Percentiles rank a stretch among this genome's conserved stretches.
phyloP scores from a whole-genome alignment of 1,140 invertebrate genomes.

The Pseudomyrmex sp. region DNA sequence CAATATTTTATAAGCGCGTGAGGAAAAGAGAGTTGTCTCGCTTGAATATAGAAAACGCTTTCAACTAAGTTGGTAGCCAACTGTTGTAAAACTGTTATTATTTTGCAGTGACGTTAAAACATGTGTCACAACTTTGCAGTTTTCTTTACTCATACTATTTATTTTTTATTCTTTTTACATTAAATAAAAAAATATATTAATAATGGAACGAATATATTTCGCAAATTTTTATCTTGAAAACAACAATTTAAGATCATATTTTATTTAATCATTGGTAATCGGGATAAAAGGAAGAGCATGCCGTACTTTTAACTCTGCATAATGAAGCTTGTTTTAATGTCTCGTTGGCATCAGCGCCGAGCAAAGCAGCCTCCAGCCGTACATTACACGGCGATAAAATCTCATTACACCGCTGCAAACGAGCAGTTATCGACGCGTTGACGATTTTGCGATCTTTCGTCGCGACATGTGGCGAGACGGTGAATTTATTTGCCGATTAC shows the following conservation, averaged over 20 bases:
- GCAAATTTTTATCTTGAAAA: not conserved
- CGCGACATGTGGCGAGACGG: not conserved
- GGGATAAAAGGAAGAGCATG: constrained; percentile 52
- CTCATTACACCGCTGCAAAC: constrained; percentile 34
- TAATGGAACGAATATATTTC: too few species aligned
- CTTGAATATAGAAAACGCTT: constrained; percentile 35
- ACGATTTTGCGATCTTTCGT: constrained; percentile 47
- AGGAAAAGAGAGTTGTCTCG: constrained; percentile 34
- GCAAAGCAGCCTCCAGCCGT: constrained; percentile 25
- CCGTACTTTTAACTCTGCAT: constrained; percentile 41
- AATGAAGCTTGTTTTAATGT: constrained; percentile 47
- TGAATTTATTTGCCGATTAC: constrained; percentile 6
- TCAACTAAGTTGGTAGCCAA: not conserved
- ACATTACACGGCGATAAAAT: constrained; percentile 66
- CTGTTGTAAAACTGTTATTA: constrained; percentile 24
- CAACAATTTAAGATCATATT: constrained; percentile 37
- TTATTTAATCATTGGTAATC: constrained; percentile 37
- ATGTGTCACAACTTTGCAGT: not conserved
- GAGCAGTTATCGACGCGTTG: constrained; percentile 44
- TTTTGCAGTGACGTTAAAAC: constrained; percentile 19
- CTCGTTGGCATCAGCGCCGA: constrained; percentile 46
- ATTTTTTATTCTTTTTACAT: not conserved
- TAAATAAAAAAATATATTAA: too few species aligned
- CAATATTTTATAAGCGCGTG: constrained; percentile 40
- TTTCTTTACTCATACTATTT: constrained; percentile 2